Evolutionary conservation across 1,140 invertebrate species (phyloP), one percentile per base, ranked within the genome.

Genomic region (Drosophila erecta): DNA sequence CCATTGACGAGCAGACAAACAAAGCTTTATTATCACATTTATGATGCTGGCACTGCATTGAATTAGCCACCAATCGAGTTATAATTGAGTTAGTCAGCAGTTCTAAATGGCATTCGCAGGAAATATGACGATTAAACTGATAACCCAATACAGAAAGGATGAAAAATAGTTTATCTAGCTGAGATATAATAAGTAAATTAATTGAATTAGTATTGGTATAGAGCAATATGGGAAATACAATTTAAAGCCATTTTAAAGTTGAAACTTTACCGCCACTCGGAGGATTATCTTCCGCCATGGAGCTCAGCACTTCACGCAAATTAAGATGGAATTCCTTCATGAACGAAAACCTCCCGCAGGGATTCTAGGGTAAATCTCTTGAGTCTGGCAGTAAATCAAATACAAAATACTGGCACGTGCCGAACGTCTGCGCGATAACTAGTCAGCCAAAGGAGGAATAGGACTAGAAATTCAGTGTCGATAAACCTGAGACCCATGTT

Each of bases 341-440:
- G 51, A 40, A 43, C 20, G n/a, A 3, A 27, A 41, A 22, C 8
- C 27, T 47, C 37, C 60, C 60, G 12, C 22, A 43, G 40, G 72
- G 65, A 54, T 47, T 24, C 33, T 6, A 33, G 33, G 38, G 33
- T 46, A 75, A 75, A 80, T 80, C 65, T 76, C 71, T 66, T 50
- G 65, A 54, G 67, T 64, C 67, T 49, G 71, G 53, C 81, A 85
- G 77, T 85, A 85, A 85, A 85, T 85, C 81, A 85, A 85, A 85
- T 86, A 86, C 81, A 85, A 85, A 85, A 85, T 59, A 77, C 77
- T 76, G 60, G 81, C 81, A 85, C 77, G 81, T 86, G 81, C 81
- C 37, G 17, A 35, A 41, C 30, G 59, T 55, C 57, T 33, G 22
- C 35, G 71, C 72, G 59, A 57, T 65, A 75, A 53, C 70, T 51